Evolutionary conservation across 2,888 invertebrate genomes (phyloP), one percentile per base, ranked within the genome.

Genomic region (Ophion ventricosus): DNA sequence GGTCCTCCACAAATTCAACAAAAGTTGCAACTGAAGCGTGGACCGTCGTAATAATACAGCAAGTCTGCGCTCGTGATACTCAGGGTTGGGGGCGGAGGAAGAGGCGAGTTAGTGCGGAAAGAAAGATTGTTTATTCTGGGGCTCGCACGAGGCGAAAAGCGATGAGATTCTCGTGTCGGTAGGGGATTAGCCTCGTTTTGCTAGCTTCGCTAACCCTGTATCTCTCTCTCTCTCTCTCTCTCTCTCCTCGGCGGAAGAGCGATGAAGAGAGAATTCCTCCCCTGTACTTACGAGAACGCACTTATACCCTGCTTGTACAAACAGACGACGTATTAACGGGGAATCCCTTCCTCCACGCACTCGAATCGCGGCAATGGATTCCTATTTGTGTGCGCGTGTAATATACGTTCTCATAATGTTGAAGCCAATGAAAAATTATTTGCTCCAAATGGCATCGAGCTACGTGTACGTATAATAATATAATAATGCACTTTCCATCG

Each of bases 121-220:
- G 57, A 23, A 80, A 86, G 85, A 89, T 89, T 91, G 90, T 91
- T 91, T 90, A 90, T 90, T 90, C 87, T 90, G 86, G 87, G 87
- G 88, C 88, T 89, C 87, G 88, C 86, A 89, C 89, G 87, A 87
- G 86, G 87, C 88, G 87, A 88, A 87, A 88, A 87, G 88, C 89
- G 90, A 91, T 91, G 91, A 90, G 91, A 86, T 91, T 91, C 91
- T 88, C 91, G 85, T 91, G 91, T 91, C 90, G 87, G 78, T 85
- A 77, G 80, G 84, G 90, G 91, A 91, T 91, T 91, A 84, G 82
- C 82, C 84, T 75, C 78, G 76, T 83, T 85, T 79, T 80, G 64
- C 70, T 72, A 77, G 59, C 73, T 76, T 80, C 82, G 56, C 69
- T 63, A 49, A 80, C 80, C 79, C 80, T 72, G 10, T 23, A 67